Percentiles rank a stretch among this genome's conserved stretches.
Evolutionary conservation across 2,113 vertebrate genomes (phyloP).

Genomic region (Paratilapia polleni): DNA sequence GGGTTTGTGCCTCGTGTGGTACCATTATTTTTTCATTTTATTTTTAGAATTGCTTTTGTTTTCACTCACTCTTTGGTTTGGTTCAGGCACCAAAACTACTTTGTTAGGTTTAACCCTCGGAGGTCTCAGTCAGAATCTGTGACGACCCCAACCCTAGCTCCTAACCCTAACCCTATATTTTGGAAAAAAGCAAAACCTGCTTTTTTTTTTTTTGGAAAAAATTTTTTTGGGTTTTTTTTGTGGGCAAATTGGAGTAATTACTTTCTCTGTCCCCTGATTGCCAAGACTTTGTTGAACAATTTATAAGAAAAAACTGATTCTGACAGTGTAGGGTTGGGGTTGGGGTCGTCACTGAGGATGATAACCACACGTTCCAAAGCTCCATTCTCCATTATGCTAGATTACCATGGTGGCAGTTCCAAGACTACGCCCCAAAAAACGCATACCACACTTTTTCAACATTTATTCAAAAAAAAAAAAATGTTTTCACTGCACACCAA

Average conservation of each 20-base stretch:
- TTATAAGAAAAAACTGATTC: not conserved
- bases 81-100: not conserved
- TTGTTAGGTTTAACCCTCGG: not conserved
- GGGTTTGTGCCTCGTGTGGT: not conserved
- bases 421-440: not conserved
- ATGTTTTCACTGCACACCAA: not conserved
- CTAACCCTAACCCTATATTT: not conserved
- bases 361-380: not conserved
- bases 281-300: not conserved
- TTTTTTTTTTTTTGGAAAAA: too few species aligned
- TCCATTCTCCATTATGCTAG: not conserved
- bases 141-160: not conserved
- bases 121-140: not conserved
- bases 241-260: not conserved
- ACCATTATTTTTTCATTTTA: not conserved
- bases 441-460: not conserved
- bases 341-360: not conserved
- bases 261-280: not conserved
- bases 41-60: not conserved
- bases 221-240: not conserved
- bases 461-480: not conserved
- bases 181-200: not conserved
- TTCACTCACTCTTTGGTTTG: not conserved
- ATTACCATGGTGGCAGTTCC: not conserved
- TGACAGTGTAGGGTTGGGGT: not conserved